Percentiles rank a stretch among this genome's conserved stretches.
phyloP scores from a whole-genome alignment of 1,140 invertebrate species.

The Pseudomyrmex sp. region DNA sequence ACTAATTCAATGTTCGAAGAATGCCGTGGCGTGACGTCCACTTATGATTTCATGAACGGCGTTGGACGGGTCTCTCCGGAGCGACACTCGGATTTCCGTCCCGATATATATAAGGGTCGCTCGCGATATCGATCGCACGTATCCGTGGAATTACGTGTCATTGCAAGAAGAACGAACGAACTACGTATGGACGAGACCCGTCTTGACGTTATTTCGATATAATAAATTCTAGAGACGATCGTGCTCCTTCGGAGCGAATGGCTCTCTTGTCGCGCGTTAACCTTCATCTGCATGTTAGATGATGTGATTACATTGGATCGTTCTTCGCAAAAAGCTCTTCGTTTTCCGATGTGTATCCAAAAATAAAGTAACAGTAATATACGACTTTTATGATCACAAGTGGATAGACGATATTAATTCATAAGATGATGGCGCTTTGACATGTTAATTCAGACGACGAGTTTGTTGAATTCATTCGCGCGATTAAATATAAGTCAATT shows the following conservation, averaged over 20 bases:
- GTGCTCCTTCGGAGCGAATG: not conserved
- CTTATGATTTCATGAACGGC: conserved; percentile 51
- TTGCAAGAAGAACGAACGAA: conserved; percentile 24
- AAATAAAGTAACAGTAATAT: not conserved
- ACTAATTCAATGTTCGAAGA: conserved; percentile 70
- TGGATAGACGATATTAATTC: conserved; percentile 25
- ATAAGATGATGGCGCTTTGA: conserved; percentile 24
- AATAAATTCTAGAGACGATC: conserved; percentile 17
- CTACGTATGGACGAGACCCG: not conserved
- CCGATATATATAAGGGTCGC: conserved; percentile 50
- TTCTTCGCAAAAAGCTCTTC: not conserved
- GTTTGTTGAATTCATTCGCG: not conserved
- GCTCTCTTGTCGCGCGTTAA: conserved; percentile 10
- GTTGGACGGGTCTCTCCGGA: conserved; percentile 3
- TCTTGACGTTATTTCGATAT: conserved; percentile 29
- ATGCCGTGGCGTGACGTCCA: conserved; percentile 64
- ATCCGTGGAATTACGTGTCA: conserved; percentile 51
- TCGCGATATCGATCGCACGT: conserved; percentile 52
- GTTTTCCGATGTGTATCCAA: not conserved
- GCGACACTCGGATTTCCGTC: conserved; percentile 45
- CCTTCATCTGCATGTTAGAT: conserved; percentile 21
- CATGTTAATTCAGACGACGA: conserved; percentile 10
- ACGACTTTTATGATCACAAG: no score
- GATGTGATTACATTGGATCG: conserved; percentile 14
- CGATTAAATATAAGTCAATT: not conserved